A percentile compares a stretch with the other conserved stretches of the same genome.
Evolutionary conservation across 37 sponge, comb jelly and placozoan genomes (phyloP).

Genomic region (Tethya wilhelma): DNA sequence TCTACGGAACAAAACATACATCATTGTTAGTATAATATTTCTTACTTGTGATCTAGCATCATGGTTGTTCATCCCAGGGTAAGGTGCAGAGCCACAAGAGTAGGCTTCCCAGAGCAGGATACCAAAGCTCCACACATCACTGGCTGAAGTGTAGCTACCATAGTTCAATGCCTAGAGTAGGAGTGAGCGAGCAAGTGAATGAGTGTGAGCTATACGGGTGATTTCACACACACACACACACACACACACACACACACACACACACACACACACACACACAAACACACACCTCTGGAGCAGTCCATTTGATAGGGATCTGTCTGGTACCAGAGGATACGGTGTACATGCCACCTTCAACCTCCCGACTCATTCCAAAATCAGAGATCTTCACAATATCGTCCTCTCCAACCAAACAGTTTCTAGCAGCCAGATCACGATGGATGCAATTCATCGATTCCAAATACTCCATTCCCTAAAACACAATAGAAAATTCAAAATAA

Average conservation of each 20-base stretch:
- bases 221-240: too few relatives aligned
- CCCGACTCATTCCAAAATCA: conserved; percentile 94
- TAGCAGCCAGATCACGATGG: conserved; percentile 90
- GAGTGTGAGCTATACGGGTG: too few relatives aligned
- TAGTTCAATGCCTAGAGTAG: conserved; percentile 73
- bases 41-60: conserved; percentile 75
- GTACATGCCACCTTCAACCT: conserved; percentile 86
- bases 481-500: too few relatives aligned
- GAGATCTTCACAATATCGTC: conserved; percentile 80
- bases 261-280: too few relatives aligned
- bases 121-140: conserved; percentile 97
- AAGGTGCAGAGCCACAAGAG: conserved; percentile 87
- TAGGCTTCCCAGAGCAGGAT: conserved; percentile 90
- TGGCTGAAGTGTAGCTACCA: conserved; percentile 84
- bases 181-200: conserved; percentile 10
- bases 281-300: conserved; percentile 89
- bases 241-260: neutral
- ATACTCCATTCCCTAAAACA: conserved; percentile 75
- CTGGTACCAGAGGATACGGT: conserved; percentile 72
- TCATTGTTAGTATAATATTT: too few relatives aligned
- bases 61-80: conserved; percentile 86
- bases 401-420: conserved; percentile 89
- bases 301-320: conserved; percentile 95
- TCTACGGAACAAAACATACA: too few relatives aligned
- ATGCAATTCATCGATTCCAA: conserved; percentile 84